Evolutionary conservation across 2,113 vertebrate species (phyloP), one percentile per base, ranked within the genome.

Genomic region (Campylomormyrus numenius): DNA sequence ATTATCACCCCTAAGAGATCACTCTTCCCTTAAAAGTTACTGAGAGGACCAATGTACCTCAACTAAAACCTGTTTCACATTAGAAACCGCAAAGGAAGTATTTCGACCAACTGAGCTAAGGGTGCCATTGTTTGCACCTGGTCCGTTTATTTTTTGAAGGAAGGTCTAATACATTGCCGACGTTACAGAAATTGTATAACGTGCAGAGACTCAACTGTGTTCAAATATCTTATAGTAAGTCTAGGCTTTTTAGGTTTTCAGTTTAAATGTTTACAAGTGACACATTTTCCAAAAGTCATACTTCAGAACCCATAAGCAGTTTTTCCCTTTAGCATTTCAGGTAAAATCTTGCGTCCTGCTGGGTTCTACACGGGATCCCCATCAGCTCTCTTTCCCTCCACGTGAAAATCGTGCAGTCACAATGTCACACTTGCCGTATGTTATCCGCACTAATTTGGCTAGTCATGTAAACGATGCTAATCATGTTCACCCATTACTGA

Each of bases 331-430:
- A 50, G 85, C 19, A 35, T 6, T 86, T 49, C 6, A 77, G 83
- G 90, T 91, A 91, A 84, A 53, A 87, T 87, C 85, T 8, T 87
- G 27, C 7, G 11, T 53, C 31, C 21, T 39, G 39, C 52, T 9
- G 86, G 52, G 31, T 53, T 56, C 46, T 56, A 58, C 35, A 84
- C 3, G 74, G 45, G 17, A n/a, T 4, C 15, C 2, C 50, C 19
- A 31, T 39, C 77, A 85, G 48, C 49, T 27, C 7, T 45, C 7
- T 19, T 35, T 31, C 21, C 88, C 17, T 53, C 74, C 19, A 58
- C 13, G 48, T 3, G 24, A 39, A 89, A 89, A 39, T 48, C 17
- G 2, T 17, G 74, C 52, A 45, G 48, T n/a, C 31, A 56, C 74
- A 13, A 7, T 27, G 27, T 19, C 9, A 84, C 74, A 21, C 48